phyloP scores from a whole-genome alignment of 2,797 vertebrate genomes.

The Sciaenops ocellatus region DNA sequence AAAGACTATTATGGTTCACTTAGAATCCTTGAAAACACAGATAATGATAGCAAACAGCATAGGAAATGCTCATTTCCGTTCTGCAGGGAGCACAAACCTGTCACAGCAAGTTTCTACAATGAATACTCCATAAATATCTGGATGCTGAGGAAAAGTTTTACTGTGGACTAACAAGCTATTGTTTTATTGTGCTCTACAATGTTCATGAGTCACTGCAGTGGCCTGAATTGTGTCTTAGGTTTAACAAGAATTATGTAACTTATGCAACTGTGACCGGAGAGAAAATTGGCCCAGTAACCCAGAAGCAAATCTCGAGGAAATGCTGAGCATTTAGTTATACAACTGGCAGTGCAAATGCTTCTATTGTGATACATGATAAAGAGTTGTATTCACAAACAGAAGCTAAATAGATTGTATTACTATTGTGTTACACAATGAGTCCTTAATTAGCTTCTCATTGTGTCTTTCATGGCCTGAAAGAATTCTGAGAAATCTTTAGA shows the following conservation, averaged over 20 bases:
- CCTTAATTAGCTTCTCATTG: not conserved
- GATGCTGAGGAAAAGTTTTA: conserved; percentile 19
- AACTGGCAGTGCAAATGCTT: conserved; percentile 23
- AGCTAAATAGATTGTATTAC: not conserved
- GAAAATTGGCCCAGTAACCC: conserved; percentile 52
- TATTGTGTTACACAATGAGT: not conserved
- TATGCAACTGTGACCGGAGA: conserved; percentile 47
- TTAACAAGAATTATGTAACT: conserved; percentile 38
- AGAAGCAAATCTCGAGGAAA: conserved; percentile 44
- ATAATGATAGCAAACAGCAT: not conserved
- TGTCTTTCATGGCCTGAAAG: not conserved
- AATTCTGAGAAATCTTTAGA: not conserved
- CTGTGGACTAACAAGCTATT: conserved; percentile 53
- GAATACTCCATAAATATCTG: conserved; percentile 25
- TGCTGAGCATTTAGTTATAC: conserved; percentile 28
- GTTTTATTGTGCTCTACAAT: conserved; percentile 39
- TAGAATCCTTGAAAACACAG: conserved; percentile 1
- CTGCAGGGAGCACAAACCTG: conserved; percentile 9
- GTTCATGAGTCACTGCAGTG: conserved; percentile 36
- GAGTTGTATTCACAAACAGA: conserved; percentile 1
- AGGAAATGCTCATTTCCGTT: conserved; percentile 28
- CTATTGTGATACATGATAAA: not conserved
- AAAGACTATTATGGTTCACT: conserved; percentile 3
- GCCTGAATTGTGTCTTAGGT: conserved; percentile 48
- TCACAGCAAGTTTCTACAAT: conserved; percentile 54